Evolutionary conservation across 2,797 vertebrate species (phyloP), one percentile per base, ranked within the genome.

Genomic region (Myiotriccus ornatus): DNA sequence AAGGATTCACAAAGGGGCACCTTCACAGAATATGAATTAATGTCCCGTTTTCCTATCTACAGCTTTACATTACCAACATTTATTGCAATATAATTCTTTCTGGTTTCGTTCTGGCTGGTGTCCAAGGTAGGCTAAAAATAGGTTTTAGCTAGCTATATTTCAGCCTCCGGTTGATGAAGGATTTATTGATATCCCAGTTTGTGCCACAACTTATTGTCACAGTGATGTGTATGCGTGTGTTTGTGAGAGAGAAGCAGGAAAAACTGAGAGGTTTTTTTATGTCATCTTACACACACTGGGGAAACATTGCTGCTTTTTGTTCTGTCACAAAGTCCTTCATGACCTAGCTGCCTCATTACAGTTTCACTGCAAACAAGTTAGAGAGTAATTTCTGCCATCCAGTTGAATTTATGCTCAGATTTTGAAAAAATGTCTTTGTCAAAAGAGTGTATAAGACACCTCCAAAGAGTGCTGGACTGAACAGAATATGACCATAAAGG

Each of bases 141-240:
- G 84, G 3, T 39, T 41, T 55, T 86, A 79, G 71, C 90, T 96
- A 80, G 75, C 94, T 90, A 69, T 93, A 94, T 96, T 97, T 97
- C 96, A 95, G 44, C 89, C 88, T 96, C 21, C 44, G 96, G 95
- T 95, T 81, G 93, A 92, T 95, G 94, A 95, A 96, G 93, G 95
- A 93, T 97, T 96, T 97, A 97, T 97, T 97, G 97, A 96, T 97
- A 97, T 97, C 96, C 94, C 90, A 93, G 92, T 96, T 95, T 94
- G 80, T 91, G 64, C 90, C 71, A 75, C 53, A 59, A 82, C 53
- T 95, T 95, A 94, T 87, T 96, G 93, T 93, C 73, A 83, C 84
- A 94, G 89, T 95, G 94, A 92, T 93, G 27, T 28, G 10, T 55
- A 16, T 18, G 12, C 23, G 18, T 57, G 28, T 30, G 17, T 50